Base-by-base conservation (phyloP, 2,888 invertebrate genomes). In the Tortrix viridana region DNA sequence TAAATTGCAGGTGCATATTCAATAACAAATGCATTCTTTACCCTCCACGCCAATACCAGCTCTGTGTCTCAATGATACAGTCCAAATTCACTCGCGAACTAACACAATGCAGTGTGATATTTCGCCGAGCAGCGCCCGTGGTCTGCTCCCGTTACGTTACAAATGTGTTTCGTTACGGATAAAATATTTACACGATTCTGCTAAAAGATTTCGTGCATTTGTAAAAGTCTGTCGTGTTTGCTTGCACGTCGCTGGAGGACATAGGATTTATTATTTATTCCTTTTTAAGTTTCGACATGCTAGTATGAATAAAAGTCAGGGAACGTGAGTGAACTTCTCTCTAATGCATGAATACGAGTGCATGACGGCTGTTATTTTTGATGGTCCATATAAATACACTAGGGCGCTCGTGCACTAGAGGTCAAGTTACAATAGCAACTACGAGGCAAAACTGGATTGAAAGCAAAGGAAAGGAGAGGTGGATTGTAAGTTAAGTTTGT, bases 161-260 rank as follows among this genome's bases (percentile, higher is more conserved):
- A 63, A 58, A 63, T 63, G 53, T 63, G 53, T 63, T 63, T 58
- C 57, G 62, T 57, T 63, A 53, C 63, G 47, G 57, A 53, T 63
- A 63, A 63, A 63, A 58, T 63, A 63, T 63, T 63, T 58, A 63
- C 53, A 58, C 53, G 58, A 63, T 63, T 23, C 57, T 6, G 46
- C 53, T 63, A 53, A 63, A 63, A 63, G 63, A 63, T 63, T 63
- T 63, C 48, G 53, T 43, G 52, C 47, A 63, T 63, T 58, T 57
- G 47, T 47, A 44, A 58, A 57, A 47, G 41, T 59, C 43, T 50
- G 47, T 41, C 46, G 44, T 56, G 56, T 52, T 56, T 56, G 55
- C 37, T 44, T 32, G 5, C 41, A 19, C 37, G 26, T 55, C 26
- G 23, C 37, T 41, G 48, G 20, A 26, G 32, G 48, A 32, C 53